Conservation (phyloP, 2,888 invertebrate genomes). For the Alentia gelatinosa region DNA sequence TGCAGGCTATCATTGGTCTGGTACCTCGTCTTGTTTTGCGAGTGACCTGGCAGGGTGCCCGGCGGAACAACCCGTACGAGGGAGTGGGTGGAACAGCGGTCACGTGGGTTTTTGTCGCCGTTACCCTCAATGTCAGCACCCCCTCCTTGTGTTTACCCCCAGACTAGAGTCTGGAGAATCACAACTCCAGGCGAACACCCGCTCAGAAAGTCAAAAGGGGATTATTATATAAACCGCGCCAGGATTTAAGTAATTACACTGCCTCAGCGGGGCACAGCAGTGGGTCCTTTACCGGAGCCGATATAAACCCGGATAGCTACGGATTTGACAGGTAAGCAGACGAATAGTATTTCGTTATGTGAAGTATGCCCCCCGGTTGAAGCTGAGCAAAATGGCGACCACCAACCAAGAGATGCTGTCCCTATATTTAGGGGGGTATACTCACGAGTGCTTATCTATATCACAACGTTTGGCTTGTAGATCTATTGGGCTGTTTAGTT, state of each 20-base stretch:
- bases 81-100: not conserved
- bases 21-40: too few species aligned
- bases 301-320: not conserved
- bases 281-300: not conserved
- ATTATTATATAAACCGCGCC: not conserved
- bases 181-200: not conserved
- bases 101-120: not conserved
- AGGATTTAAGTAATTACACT: constrained; percentile 5
- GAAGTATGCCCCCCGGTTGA: not conserved
- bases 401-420: not conserved
- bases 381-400: constrained; percentile 22
- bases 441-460: too few species aligned
- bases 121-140: not conserved
- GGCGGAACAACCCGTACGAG: not conserved
- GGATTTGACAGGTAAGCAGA: not conserved
- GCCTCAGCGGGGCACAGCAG: not conserved
- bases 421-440: too few species aligned
- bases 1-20: not conserved
- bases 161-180: not conserved
- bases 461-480: too few species aligned
- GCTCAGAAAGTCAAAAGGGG: not conserved
- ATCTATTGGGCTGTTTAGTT: too few species aligned
- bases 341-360: not conserved
- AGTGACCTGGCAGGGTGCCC: too few species aligned
- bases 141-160: constrained; percentile 6